phyloP scores from a whole-genome alignment of 2,888 invertebrate species.

The Meteorus cinctellus region DNA sequence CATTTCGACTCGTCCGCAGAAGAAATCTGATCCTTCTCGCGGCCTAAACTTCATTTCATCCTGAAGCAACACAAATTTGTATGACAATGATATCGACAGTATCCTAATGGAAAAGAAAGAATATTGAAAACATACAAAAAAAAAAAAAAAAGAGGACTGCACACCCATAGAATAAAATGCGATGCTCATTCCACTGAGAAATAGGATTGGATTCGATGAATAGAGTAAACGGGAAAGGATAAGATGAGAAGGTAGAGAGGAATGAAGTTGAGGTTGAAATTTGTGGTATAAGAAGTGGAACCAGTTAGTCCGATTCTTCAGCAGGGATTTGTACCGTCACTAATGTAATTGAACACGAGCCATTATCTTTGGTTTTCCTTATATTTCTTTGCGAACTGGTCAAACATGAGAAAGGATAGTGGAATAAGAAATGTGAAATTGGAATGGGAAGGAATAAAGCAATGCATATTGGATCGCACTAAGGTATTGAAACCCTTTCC shows the following conservation, averaged over 20 bases:
- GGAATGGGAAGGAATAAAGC: not conserved
- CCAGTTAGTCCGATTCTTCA: conserved; percentile 34
- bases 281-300: conserved; percentile 16
- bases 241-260: conserved; percentile 8
- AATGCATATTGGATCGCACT: not conserved
- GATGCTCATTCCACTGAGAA: not conserved
- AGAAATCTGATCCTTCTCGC: too few relatives aligned
- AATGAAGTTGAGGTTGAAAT: not conserved
- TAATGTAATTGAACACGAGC: conserved; percentile 43
- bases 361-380: conserved; percentile 37
- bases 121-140: not conserved
- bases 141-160: not conserved
- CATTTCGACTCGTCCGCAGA: too few relatives aligned
- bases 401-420: not conserved
- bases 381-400: not conserved
- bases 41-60: too few relatives aligned
- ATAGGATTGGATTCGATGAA: not conserved
- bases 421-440: not conserved
- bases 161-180: not conserved
- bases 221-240: not conserved
- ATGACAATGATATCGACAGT: conserved; percentile 19
- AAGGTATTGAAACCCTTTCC: not conserved
- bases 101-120: not conserved
- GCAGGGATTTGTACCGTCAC: conserved; percentile 40
- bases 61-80: not conserved